Base-by-base conservation (phyloP, 2,113 vertebrate genomes). In the Pardalotus punctatus region DNA sequence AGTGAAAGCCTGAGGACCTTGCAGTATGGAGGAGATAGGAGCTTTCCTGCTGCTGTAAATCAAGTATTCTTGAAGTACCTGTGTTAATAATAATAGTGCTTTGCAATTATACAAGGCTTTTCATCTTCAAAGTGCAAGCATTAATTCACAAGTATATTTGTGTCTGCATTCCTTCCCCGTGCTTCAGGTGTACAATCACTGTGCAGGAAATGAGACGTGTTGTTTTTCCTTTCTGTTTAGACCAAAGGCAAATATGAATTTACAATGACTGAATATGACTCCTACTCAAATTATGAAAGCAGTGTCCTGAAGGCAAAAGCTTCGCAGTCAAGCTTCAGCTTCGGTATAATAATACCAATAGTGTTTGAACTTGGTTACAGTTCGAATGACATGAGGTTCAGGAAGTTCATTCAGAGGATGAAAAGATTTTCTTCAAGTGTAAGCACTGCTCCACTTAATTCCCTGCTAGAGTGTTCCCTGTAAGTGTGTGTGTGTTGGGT, bases 201-300 rank as follows among this genome's bases (percentile, higher is more conserved):
- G 3, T 72, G 81, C 93, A 93, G 94, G 93, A 96, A 93, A 92
- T 96, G 77, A 93, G 91, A 81, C 0, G 4, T 91, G 61, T 86
- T 96, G 90, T 50, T 91, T 89, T 94, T 96, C 58, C 86, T 96
- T 90, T 97, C 91, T 78, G 47, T 96, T 95, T 97, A 99, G 99
- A 99, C 98, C 56, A 98, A 97, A 98, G 98, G 99, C 88, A 98
- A 98, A 60, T 98, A 98, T 51, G 98, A 99, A 94, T 99, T 99
- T 94, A 96, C 72, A 6, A 42, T 99, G 84, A 92, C 96, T 88
- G 96, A 98, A 43, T 98, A 98, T 53, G 97, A 98, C 6, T 98
- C 99, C 0, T 99, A 99, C 90, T 97, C 97, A 35, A 97, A 98
- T 74, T 99, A 98, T 89, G 98, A 98, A 93, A 82, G 70, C 25